Percentiles rank a stretch among this genome's conserved stretches.
These are phyloP conservation scores for Drosophila robusta DNA, from an alignment of 2,888 invertebrate species.

Conservation along the genomic window DNA sequence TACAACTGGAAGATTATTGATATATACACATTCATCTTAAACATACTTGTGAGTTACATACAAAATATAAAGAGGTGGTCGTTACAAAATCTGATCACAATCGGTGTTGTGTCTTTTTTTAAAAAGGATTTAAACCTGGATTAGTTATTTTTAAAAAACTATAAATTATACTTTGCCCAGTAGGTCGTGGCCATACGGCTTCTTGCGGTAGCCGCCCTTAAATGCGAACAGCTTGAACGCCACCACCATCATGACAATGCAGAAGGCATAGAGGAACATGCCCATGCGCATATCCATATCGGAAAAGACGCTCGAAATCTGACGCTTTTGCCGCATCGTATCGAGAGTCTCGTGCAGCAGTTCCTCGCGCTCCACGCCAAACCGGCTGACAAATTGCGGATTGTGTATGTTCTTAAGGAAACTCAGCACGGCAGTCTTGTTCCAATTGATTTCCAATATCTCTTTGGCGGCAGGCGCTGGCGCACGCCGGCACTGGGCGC, in stretches of 20 bases:
- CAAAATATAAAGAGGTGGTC: constrained; percentile 49
- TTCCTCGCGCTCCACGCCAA: constrained; percentile 76
- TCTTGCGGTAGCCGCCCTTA: constrained; percentile 88
- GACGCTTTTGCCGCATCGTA: constrained; percentile 80
- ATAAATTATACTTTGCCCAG: constrained; percentile 89
- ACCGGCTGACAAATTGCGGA: constrained; percentile 80
- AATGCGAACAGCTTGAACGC: constrained; percentile 91
- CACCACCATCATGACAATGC: constrained; percentile 90
- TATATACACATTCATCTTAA: constrained; percentile 70
- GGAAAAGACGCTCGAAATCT: constrained; percentile 82
- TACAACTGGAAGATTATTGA: constrained; percentile 70
- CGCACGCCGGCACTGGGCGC: constrained; percentile 88
- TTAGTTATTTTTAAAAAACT: constrained; percentile 12
- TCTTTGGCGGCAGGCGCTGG: constrained; percentile 28
- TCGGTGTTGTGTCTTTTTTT: constrained; percentile 46
- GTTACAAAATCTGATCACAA: constrained; percentile 25
- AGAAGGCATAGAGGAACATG: constrained; percentile 90
- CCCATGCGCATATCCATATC: constrained; percentile 90
- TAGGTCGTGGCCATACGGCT: constrained; percentile 89
- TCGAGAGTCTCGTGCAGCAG: constrained; percentile 71
- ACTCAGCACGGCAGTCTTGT: constrained; percentile 80
- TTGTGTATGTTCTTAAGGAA: constrained; percentile 84
- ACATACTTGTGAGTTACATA: constrained; percentile 52
- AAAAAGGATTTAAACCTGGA: neutral
- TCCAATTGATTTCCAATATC: constrained; percentile 74